Percentiles rank a stretch among this genome's conserved stretches.
phyloP scores from a whole-genome alignment of 2,797 vertebrate genomes.

The Meriones psammophilus region DNA sequence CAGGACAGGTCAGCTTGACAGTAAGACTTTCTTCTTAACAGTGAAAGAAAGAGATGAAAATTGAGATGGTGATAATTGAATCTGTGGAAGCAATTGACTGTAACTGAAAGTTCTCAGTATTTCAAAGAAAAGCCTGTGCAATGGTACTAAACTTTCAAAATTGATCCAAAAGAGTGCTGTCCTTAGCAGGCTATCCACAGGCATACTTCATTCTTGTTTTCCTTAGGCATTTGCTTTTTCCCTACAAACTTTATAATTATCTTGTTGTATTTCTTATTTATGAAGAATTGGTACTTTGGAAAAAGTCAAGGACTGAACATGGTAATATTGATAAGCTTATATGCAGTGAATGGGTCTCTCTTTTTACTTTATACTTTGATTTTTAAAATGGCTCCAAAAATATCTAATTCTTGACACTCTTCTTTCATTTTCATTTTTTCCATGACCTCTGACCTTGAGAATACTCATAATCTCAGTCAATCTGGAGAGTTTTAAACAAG shows the following conservation, averaged over 20 bases:
- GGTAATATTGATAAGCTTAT: neutral
- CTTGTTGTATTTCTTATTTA: neutral
- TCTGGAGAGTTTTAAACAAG: neutral
- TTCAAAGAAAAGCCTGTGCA: neutral
- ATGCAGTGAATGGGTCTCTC: neutral
- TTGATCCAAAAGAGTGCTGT: neutral
- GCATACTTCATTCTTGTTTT: neutral
- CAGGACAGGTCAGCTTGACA: constrained; percentile 41
- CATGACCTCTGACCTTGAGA: neutral
- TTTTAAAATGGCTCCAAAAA: constrained; percentile 5
- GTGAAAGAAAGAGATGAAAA: constrained; percentile 46
- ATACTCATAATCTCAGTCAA: neutral
- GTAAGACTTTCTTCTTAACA: neutral
- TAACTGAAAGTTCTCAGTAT: neutral
- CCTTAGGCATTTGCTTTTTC: neutral
- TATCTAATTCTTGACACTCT: neutral
- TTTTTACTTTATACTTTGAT: constrained; percentile 25
- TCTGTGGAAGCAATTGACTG: neutral
- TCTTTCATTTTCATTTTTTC: neutral
- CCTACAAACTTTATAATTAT: neutral
- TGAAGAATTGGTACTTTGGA: neutral
- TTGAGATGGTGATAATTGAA: constrained; percentile 29
- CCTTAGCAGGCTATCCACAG: neutral
- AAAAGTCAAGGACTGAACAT: neutral
- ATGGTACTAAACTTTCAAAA: neutral